These are phyloP conservation scores for Thelaira solivaga DNA, from an alignment of 2,888 invertebrate species.

Conservation along the genomic window DNA sequence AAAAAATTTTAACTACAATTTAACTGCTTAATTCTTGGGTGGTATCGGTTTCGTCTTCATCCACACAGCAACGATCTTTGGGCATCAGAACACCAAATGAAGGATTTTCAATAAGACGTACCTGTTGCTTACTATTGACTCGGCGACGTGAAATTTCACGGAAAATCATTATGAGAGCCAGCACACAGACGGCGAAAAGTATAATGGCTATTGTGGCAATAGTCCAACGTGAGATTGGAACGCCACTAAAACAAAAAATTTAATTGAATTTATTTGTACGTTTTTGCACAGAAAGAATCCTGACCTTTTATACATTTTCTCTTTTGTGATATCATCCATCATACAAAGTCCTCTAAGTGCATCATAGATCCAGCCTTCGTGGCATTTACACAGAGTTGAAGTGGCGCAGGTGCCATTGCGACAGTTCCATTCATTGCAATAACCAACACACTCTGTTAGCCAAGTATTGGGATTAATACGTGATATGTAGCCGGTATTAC, in stretches of 20 bases:
- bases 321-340: conserved; percentile 23
- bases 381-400: conserved; percentile 64
- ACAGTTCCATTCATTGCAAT: conserved; percentile 66
- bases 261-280: background rate
- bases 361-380: conserved; percentile 61
- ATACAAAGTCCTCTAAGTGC: conserved; percentile 63
- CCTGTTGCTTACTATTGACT: conserved; percentile 68
- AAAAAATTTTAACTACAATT: conserved; percentile 12
- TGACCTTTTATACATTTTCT: conserved; percentile 62
- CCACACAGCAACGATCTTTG: conserved; percentile 59
- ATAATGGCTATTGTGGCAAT: conserved; percentile 66
- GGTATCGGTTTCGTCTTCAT: conserved; percentile 58
- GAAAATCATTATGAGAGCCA: conserved; percentile 67
- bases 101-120: conserved; percentile 72
- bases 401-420: conserved; percentile 64
- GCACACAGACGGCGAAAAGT: conserved; percentile 66
- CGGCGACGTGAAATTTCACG: conserved; percentile 66
- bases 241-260: conserved; percentile 41
- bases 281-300: background rate
- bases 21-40: conserved; percentile 54
- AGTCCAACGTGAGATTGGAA: conserved; percentile 65
- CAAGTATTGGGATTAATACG: conserved; percentile 60
- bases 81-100: conserved; percentile 69
- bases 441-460: conserved; percentile 62
- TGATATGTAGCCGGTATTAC: conserved; percentile 76